Evolutionary conservation across 2,888 invertebrate species (phyloP).

Genomic region (Auanema freiburgensis): DNA sequence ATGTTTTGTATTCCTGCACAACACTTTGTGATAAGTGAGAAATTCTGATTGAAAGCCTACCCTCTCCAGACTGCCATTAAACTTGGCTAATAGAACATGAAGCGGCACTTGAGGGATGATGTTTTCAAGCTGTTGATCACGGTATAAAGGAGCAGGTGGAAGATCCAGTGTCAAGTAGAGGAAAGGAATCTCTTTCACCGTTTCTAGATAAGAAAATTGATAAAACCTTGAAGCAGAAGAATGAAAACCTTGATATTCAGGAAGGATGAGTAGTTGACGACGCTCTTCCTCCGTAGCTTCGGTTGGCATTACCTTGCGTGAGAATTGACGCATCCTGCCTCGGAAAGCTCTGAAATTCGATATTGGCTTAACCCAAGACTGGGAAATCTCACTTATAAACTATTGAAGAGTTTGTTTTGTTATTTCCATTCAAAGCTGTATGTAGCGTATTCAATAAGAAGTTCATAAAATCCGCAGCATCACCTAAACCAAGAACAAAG

Average conservation of each 20-base stretch:
- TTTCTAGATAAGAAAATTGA: slow-evolving; percentile 69
- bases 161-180: slow-evolving; percentile 94
- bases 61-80: slow-evolving; percentile 90
- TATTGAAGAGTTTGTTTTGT: slow-evolving; percentile 71
- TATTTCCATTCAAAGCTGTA: slow-evolving; percentile 87
- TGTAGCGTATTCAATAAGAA: slow-evolving; percentile 98
- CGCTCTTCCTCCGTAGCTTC: slow-evolving; percentile 70
- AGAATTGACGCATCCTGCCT: slow-evolving; percentile 70
- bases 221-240: not conserved
- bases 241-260: slow-evolving; percentile 50
- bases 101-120: slow-evolving; percentile 92
- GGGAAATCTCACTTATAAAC: slow-evolving; percentile 75
- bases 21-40: not conserved
- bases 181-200: slow-evolving; percentile 87
- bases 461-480: slow-evolving; percentile 94
- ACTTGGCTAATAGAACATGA: slow-evolving; percentile 88
- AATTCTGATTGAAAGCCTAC: slow-evolving; percentile 19
- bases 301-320: slow-evolving; percentile 87
- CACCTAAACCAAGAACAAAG: slow-evolving; percentile 71
- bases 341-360: slow-evolving; percentile 75
- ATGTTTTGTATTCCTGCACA: slow-evolving; percentile 87
- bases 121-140: slow-evolving; percentile 95
- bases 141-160: slow-evolving; percentile 93
- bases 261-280: slow-evolving; percentile 41
- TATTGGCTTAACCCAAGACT: not conserved